A percentile compares a stretch with the other conserved stretches of the same genome.
Conservation (phyloP, 2,797 vertebrate genomes). For the Pseudocheirus occidentalis region DNA sequence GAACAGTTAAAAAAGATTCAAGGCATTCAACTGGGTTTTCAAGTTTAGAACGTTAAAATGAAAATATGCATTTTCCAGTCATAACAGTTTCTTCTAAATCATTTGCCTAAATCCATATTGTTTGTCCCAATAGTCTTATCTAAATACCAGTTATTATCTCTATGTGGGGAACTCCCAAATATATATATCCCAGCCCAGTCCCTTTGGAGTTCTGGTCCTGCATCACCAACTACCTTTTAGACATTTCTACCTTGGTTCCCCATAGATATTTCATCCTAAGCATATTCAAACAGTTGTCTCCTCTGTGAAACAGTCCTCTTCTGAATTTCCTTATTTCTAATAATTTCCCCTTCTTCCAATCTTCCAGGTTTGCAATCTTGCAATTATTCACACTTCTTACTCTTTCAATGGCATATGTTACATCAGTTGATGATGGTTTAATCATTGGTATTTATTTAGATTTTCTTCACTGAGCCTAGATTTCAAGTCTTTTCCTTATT, state of each 20-base stretch:
- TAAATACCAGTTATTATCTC: not conserved
- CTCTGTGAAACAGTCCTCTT: not conserved
- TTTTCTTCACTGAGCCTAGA: not conserved
- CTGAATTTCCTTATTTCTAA: not conserved
- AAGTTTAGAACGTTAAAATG: constrained; percentile 8
- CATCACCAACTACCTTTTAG: not conserved
- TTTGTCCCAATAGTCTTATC: not conserved
- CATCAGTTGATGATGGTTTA: constrained; percentile 26
- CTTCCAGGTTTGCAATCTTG: not conserved
- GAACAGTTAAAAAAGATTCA: constrained; percentile 43
- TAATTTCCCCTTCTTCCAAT: not conserved
- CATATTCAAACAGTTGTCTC: not conserved
- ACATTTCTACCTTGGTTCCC: not conserved
- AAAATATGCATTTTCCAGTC: constrained; percentile 33
- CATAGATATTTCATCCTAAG: not conserved
- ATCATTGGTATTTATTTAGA: not conserved
- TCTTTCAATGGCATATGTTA: constrained; percentile 37
- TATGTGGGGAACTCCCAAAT: not conserved
- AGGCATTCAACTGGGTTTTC: constrained; percentile 15
- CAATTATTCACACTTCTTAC: not conserved
- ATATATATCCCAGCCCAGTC: not conserved
- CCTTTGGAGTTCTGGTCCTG: not conserved
- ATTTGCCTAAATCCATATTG: not conserved
- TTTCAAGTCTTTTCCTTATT: not conserved
- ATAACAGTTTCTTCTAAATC: constrained; percentile 23